Base-by-base conservation (phyloP, 2,113 vertebrate genomes). In the Columba janthina region DNA sequence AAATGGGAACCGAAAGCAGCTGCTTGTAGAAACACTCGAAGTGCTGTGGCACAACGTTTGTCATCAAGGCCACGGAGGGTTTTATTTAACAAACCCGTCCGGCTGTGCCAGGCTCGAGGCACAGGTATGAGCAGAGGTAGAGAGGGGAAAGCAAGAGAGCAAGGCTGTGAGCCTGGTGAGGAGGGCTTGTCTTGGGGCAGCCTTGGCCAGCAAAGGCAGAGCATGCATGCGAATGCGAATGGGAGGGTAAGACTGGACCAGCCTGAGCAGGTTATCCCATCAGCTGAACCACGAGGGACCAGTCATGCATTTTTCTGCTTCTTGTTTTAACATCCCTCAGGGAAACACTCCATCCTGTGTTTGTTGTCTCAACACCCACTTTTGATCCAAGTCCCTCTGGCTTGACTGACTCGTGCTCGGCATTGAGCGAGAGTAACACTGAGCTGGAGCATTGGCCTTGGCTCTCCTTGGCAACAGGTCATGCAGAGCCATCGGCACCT, bases 1-100 rank as follows among this genome's bases (percentile, higher is more conserved):
- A 97, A 97, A 96, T 62, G 88, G 89, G 94, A 97, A 97, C 91
- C 0, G 84, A 96, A 97, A 96, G 91, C 79, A 75, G 66, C 78
- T 58, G 80, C 96, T 71, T 85, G 91, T 92, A 79, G 85, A 90
- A 84, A 82, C 24, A 58, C 53, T 93, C 50, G 5, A 26, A 65
- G 72, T 10, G 64, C 81, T 81, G 83, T 32, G 66, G 75, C 46
- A 83, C 48, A 13, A 38, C 1, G 2, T 57, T 85, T 80, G 91
- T 67, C 83, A 62, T 51, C 40, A 54, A 29, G 57, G 48, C 71
- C 70, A 48, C 0, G 2, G n/a, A 79, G 28, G 58, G 31, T 28
- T 75, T 82, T 58, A 50, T 51, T 93, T 56, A 93, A 92, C 76
- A 65, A 75, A 87, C 0, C 0, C 3, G 9, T 91, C 92, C 64